A percentile compares a stretch with the other conserved stretches of the same genome.
Conservation (phyloP, 2,888 invertebrate species). For the Cylindroiulus punctatus region DNA sequence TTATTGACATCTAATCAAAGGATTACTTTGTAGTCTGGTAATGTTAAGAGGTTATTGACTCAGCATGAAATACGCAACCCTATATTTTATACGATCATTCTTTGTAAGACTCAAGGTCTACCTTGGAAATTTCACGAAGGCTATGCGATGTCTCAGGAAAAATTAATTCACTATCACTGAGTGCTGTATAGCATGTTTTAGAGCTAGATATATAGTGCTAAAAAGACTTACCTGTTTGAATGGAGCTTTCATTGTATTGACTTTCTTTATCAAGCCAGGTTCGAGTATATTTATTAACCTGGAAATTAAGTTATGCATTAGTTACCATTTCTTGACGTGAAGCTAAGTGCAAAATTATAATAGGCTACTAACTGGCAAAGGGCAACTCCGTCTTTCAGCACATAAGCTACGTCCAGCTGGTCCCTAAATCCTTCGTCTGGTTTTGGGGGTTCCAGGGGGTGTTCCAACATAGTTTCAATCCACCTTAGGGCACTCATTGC, state of each 20-base stretch:
- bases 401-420: slow-evolving; percentile 67
- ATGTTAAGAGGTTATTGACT: slow-evolving; percentile 8
- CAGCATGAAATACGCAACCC: slow-evolving; percentile 46
- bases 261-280: slow-evolving; percentile 65
- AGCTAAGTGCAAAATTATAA: background rate
- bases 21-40: background rate
- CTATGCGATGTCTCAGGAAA: slow-evolving; percentile 13
- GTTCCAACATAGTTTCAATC: slow-evolving; percentile 66
- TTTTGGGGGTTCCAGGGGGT: slow-evolving; percentile 63
- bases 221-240: slow-evolving; percentile 65
- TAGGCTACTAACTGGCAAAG: slow-evolving; percentile 67
- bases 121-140: background rate
- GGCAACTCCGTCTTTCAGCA: slow-evolving; percentile 68
- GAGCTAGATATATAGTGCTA: background rate
- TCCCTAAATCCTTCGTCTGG: slow-evolving; percentile 64
- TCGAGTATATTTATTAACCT: slow-evolving; percentile 65
- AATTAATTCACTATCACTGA: background rate
- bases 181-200: background rate
- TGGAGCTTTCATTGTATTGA: slow-evolving; percentile 65
- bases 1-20: slow-evolving; percentile 13
- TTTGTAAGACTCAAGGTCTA: background rate
- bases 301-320: no score
- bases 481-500: slow-evolving; percentile 67
- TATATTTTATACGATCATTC: slow-evolving; percentile 1
- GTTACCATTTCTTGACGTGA: background rate